Evolutionary conservation across 2,888 invertebrate species (phyloP).

Genomic region (Zonitis immaculata): DNA sequence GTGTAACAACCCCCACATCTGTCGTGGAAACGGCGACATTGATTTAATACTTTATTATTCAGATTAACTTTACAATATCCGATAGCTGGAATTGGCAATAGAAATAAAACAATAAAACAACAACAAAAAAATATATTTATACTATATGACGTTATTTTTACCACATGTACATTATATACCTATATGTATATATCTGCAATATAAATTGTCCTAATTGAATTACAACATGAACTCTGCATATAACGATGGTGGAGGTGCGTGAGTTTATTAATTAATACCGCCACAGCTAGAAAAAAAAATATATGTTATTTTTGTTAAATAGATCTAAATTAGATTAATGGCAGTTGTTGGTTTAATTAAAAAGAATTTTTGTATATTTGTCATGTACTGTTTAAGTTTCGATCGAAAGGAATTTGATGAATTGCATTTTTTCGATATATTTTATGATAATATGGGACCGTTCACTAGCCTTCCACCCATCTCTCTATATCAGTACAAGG

Average conservation of each 20-base stretch:
- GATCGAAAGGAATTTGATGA: background rate
- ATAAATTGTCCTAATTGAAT: background rate
- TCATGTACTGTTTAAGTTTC: background rate
- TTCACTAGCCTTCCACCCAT: too few species aligned
- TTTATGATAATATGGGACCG: too few species aligned
- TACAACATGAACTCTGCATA: background rate
- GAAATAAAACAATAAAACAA: background rate
- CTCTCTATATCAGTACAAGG: too few species aligned
- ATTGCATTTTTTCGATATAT: too few species aligned
- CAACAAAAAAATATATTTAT: background rate
- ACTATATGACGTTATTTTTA: background rate
- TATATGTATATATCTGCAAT: background rate
- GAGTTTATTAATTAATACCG: background rate
- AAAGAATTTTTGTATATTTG: background rate
- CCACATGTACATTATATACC: too few species aligned
- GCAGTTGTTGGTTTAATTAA: too few species aligned
- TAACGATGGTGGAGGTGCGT: background rate
- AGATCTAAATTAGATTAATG: background rate
- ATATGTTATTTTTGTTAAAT: background rate
- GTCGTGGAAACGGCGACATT: slow-evolving; percentile 34
- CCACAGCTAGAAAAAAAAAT: background rate
- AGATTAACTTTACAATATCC: slow-evolving; percentile 34
- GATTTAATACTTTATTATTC: slow-evolving; percentile 45
- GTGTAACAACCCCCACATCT: background rate
- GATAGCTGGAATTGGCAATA: background rate